Evolutionary conservation across 2,113 vertebrate genomes (phyloP).

Genomic region (Ondatra zibethicus): DNA sequence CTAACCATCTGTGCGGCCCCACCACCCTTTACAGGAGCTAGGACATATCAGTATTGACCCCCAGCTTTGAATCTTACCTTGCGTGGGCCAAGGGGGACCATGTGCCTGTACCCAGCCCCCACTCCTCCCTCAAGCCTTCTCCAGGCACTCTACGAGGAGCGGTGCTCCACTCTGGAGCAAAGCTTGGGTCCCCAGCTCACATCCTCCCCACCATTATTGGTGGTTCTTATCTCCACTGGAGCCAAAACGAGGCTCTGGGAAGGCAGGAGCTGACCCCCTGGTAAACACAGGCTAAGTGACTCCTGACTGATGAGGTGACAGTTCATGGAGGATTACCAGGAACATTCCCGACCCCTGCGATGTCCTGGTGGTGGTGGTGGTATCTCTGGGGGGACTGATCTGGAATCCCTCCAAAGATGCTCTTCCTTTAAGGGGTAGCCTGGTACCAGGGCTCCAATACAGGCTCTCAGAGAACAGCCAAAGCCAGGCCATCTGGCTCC

Average conservation of each 20-base stretch:
- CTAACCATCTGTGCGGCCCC: fast-evolving
- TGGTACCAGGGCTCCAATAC: background rate
- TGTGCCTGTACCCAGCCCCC: background rate
- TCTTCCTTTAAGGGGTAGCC: background rate
- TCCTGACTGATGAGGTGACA: constrained; percentile 41
- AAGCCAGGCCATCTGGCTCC: constrained; percentile 5
- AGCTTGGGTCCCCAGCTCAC: background rate
- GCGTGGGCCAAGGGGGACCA: background rate
- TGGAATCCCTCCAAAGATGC: constrained; percentile 47
- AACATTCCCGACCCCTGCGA: background rate
- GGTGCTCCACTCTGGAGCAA: background rate
- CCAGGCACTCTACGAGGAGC: background rate
- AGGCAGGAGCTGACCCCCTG: background rate
- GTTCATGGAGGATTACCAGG: constrained; percentile 39
- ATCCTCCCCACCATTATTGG: background rate
- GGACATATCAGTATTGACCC: fast-evolving
- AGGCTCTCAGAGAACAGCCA: background rate
- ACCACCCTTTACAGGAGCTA: background rate
- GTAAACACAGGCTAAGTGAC: constrained; percentile 64
- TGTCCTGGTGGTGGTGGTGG: background rate
- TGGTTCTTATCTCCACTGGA: constrained; percentile 60
- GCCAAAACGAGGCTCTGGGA: constrained; percentile 22
- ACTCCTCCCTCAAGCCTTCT: background rate
- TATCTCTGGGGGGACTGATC: background rate
- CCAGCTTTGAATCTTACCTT: no score